These are phyloP conservation scores for Pseudorasbora parva DNA, from an alignment of 2,113 vertebrate genomes.

Conservation along the genomic window DNA sequence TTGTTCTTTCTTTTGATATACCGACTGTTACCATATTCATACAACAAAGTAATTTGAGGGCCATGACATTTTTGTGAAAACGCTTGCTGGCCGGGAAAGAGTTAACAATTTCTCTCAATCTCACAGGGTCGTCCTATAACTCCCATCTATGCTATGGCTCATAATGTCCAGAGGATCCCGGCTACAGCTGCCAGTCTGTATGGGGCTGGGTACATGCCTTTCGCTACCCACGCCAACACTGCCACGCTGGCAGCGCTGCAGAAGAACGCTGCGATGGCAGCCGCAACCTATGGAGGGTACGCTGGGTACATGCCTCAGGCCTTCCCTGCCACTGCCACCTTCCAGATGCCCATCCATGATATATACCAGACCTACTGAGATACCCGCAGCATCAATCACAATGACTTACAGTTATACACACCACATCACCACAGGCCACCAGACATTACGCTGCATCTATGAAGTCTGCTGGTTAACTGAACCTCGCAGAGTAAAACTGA, in stretches of 20 bases:
- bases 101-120: neutral
- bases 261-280: slow-evolving; percentile 85
- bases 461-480: slow-evolving; percentile 4
- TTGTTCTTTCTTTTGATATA: no score
- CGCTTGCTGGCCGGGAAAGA: no score
- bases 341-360: slow-evolving; percentile 93
- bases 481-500: slow-evolving; percentile 16
- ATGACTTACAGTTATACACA: neutral
- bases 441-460: neutral
- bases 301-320: slow-evolving; percentile 90
- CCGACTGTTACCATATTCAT: no score
- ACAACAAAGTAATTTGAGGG: no score
- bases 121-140: slow-evolving; percentile 93
- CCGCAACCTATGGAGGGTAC: slow-evolving; percentile 85
- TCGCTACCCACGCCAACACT: slow-evolving; percentile 83
- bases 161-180: slow-evolving; percentile 89
- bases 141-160: slow-evolving; percentile 93
- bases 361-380: slow-evolving; percentile 93
- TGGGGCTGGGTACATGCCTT: slow-evolving; percentile 87
- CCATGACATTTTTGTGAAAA: no score
- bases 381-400: slow-evolving; percentile 17
- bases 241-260: slow-evolving; percentile 91
- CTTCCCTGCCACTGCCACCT: slow-evolving; percentile 84
- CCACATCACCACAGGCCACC: neutral
- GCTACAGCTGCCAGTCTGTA: slow-evolving; percentile 83